Evolutionary conservation across 2,888 invertebrate species (phyloP), one percentile per base, ranked within the genome.

Genomic region (Caenorhabditis drosophilae): DNA sequence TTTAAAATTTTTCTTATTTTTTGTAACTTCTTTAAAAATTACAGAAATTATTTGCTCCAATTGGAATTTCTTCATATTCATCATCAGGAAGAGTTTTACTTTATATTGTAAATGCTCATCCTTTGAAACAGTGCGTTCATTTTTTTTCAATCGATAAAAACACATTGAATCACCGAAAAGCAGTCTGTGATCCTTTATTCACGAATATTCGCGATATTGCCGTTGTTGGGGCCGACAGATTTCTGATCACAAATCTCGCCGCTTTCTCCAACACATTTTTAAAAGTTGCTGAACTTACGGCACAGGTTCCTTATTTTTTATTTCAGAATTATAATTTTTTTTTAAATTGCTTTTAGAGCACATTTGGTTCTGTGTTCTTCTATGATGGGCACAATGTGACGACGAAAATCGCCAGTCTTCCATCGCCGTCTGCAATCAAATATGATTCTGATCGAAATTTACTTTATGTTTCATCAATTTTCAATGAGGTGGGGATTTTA

Each of bases 141-240:
- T 66, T 75, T 18, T 81, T 81, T 64, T 31, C 60, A 18, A 74
- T 67, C 55, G 73, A 74, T 35, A 69, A 69, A 40, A 23, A 38
- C 6, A 57, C 63, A 7, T 58, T 75, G 2, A 55, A 59, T 9
- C 73, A 80, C 63, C 54, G 72, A 34, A 76, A 76, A 60, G 67
- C 74, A 9, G 61, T 80, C 36, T 61, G 63, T 34, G 70, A 78
- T 54, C 41, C 63, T 44, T 23, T 31, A 12, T 60, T 60, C 16
- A 38, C 67, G n/a, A 79, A 77, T 44, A 59, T 78, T 2, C 69
- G 70, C 15, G 76, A 75, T 55, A 53, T 82, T 12, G 64, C 63
- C 0, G 82, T 73, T 1, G 72, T 80, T 11, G 79, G 78, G 0
- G 70, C 80, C 1, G 82, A 81, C 50, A 49, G 75, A 34, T 75